Conservation (phyloP, 1,140 invertebrate genomes). For the Hermatobates lingyangjiaoensis region DNA sequence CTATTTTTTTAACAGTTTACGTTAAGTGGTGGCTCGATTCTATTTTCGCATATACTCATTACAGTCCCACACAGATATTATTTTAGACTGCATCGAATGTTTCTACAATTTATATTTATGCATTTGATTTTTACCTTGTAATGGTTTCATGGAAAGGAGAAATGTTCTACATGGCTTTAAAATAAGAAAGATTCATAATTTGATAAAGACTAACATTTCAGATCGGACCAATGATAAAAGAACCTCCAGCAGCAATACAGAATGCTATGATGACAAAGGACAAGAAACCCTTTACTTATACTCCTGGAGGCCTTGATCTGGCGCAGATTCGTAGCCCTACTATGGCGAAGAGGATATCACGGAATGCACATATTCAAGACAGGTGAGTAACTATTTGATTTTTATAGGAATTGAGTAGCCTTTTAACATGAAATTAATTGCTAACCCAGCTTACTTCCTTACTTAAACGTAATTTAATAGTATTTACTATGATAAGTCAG, state of each 20-base stretch:
- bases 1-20: no score
- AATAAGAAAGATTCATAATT: no score
- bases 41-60: neutral
- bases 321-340: conserved; percentile 74
- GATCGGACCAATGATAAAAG: conserved; percentile 24
- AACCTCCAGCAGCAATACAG: conserved; percentile 73
- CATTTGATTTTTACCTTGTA: neutral
- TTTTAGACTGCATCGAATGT: neutral
- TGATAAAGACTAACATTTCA: neutral
- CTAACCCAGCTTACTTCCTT: no score
- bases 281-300: conserved; percentile 89
- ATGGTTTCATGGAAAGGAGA: neutral
- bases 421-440: no score
- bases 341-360: conserved; percentile 60
- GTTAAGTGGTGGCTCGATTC: no score
- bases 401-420: no score
- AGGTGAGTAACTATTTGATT: no score
- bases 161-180: neutral
- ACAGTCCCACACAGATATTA: neutral
- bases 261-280: conserved; percentile 89
- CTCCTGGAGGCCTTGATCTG: conserved; percentile 71
- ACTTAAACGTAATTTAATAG: no score
- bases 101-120: neutral
- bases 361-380: conserved; percentile 43
- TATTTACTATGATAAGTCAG: no score